A percentile compares a stretch with the other conserved stretches of the same genome.
These are phyloP conservation scores for Chiloscyllium plagiosum DNA, from an alignment of 2,113 vertebrate genomes.

Conservation along the genomic window DNA sequence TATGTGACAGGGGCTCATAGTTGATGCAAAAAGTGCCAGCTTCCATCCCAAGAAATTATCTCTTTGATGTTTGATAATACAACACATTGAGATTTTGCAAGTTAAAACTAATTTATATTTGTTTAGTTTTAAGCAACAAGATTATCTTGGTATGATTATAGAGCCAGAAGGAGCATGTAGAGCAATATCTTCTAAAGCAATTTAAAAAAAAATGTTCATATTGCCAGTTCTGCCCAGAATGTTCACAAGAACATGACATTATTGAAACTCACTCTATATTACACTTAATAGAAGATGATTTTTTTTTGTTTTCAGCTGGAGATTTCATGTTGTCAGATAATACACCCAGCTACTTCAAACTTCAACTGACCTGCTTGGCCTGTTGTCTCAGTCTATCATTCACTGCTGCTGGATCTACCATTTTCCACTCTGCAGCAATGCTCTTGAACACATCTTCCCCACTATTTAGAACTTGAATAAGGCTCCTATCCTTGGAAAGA, in stretches of 20 bases:
- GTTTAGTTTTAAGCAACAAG: neutral
- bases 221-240: neutral
- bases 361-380: conserved; percentile 78
- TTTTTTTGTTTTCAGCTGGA: neutral
- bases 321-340: neutral
- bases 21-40: neutral
- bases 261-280: neutral
- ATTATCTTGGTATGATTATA: neutral
- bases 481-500: conserved; percentile 70
- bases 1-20: neutral
- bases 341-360: neutral
- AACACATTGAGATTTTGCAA: neutral
- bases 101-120: neutral
- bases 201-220: neutral
- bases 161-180: neutral
- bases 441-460: conserved; percentile 84
- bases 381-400: conserved; percentile 77
- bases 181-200: neutral
- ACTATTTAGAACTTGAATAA: conserved; percentile 74
- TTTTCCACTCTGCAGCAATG: conserved; percentile 93
- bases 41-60: neutral
- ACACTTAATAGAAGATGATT: neutral
- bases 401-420: conserved; percentile 66
- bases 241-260: neutral
- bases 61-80: neutral